These are phyloP conservation scores for Caloenas nicobarica DNA, from an alignment of 2,113 vertebrate genomes.

Conservation along the genomic window DNA sequence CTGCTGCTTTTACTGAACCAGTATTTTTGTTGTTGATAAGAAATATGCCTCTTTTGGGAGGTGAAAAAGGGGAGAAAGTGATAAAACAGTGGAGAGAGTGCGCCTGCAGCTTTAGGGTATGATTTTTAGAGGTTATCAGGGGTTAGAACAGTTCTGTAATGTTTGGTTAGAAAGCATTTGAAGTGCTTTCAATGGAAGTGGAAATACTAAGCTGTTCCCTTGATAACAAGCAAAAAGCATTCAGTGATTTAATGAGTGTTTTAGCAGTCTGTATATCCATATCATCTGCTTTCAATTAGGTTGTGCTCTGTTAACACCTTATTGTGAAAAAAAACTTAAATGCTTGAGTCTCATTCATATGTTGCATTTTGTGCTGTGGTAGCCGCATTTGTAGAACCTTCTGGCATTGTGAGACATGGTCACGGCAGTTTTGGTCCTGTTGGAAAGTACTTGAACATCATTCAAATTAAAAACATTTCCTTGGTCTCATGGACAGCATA, in stretches of 20 bases:
- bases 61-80: not conserved
- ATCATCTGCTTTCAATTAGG: not conserved
- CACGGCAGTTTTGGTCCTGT: not conserved
- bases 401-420: fast-evolving
- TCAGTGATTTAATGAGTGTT: not conserved
- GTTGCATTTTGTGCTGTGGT: not conserved
- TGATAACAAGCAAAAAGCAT: slow-evolving; percentile 13
- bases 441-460: not conserved
- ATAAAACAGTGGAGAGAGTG: not conserved
- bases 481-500: not conserved
- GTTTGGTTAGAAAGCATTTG: slow-evolving; percentile 54
- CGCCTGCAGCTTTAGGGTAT: not conserved
- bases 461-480: not conserved
- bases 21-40: slow-evolving; percentile 50
- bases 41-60: slow-evolving; percentile 1
- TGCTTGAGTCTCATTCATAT: fast-evolving
- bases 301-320: not conserved
- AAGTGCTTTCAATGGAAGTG: slow-evolving; percentile 26
- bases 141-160: slow-evolving; percentile 41
- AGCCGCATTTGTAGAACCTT: not conserved
- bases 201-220: not conserved
- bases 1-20: not conserved
- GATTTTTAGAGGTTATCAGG: slow-evolving; percentile 51
- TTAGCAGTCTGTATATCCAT: not conserved
- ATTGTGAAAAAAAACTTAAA: not conserved